phyloP scores from a whole-genome alignment of 2,113 vertebrate species.

The Tringa solitaria region DNA sequence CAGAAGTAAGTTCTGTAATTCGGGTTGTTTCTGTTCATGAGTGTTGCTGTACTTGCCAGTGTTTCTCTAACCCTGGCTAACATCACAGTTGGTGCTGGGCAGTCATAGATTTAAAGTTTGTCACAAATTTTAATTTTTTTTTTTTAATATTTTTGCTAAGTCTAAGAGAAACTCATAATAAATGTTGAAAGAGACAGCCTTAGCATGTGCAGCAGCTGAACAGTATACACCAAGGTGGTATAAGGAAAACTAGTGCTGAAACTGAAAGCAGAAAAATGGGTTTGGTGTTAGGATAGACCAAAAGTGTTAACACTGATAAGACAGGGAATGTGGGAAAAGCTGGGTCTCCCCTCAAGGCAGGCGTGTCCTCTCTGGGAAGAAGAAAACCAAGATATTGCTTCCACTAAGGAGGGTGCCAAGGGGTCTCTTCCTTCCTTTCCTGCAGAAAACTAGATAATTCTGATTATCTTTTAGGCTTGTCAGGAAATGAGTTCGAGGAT shows the following conservation, averaged over 20 bases:
- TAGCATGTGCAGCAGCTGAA: not conserved
- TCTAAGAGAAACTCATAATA: not conserved
- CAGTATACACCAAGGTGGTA: not conserved
- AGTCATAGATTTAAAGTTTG: not conserved
- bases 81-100: not conserved
- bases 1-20: not conserved
- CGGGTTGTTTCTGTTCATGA: not conserved
- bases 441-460: conserved; percentile 6
- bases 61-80: not conserved
- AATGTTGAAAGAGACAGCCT: not conserved
- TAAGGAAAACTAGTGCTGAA: not conserved
- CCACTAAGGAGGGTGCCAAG: not conserved
- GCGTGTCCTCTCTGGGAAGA: not conserved
- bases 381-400: conserved; percentile 34
- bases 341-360: not conserved
- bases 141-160: not conserved
- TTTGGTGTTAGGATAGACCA: not conserved
- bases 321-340: not conserved
- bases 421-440: conserved; percentile 39
- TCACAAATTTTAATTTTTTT: not conserved
- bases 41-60: not conserved
- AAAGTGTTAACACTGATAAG: not conserved
- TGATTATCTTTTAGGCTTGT: conserved; percentile 7
- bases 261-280: not conserved
- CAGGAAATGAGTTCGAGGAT: conserved; percentile 7